phyloP scores from a whole-genome alignment of 1,140 invertebrate genomes.

The Drosophila santomea region DNA sequence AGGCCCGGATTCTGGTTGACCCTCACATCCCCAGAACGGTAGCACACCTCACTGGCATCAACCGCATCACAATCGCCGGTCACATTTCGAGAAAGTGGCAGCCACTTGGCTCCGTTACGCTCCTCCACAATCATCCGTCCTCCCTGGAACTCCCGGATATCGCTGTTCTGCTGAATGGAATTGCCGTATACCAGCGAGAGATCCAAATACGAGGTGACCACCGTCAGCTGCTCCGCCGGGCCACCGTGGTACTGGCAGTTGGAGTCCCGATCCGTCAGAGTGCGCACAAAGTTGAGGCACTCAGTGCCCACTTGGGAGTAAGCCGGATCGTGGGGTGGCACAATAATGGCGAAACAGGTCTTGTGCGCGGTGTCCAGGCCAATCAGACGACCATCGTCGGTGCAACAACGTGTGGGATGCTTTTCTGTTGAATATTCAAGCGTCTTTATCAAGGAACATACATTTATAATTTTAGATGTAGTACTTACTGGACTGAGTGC shows the following conservation, averaged over 20 bases:
- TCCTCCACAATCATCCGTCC: slow-evolving; percentile 88
- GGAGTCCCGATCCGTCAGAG: slow-evolving; percentile 89
- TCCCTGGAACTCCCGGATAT: slow-evolving; percentile 88
- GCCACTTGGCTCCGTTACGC: slow-evolving; percentile 88
- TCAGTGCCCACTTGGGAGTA: slow-evolving; percentile 88
- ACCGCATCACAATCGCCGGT: slow-evolving; percentile 87
- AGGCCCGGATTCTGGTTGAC: slow-evolving; percentile 95
- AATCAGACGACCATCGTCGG: slow-evolving; percentile 87
- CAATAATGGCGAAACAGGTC: slow-evolving; percentile 93
- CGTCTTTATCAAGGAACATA: too few relatives aligned
- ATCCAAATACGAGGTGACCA: slow-evolving; percentile 94
- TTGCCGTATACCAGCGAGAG: slow-evolving; percentile 94
- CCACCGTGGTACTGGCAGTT: slow-evolving; percentile 87
- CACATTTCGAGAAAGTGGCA: slow-evolving; percentile 89
- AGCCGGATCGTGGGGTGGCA: slow-evolving; percentile 93
- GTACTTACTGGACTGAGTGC: slow-evolving; percentile 90
- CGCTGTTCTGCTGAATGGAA: slow-evolving; percentile 87
- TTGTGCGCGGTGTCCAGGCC: slow-evolving; percentile 84
- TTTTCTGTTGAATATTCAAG: slow-evolving; percentile 84
- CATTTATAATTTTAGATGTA: not conserved
- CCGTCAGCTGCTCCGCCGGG: slow-evolving; percentile 93
- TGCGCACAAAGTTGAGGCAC: slow-evolving; percentile 95
- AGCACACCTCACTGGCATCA: slow-evolving; percentile 88
- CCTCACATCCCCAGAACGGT: slow-evolving; percentile 91
- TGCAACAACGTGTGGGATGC: slow-evolving; percentile 89